These are phyloP conservation scores for Heliopora coerulea DNA, from an alignment of 92 coral and sea anemone species.

Conservation along the genomic window DNA sequence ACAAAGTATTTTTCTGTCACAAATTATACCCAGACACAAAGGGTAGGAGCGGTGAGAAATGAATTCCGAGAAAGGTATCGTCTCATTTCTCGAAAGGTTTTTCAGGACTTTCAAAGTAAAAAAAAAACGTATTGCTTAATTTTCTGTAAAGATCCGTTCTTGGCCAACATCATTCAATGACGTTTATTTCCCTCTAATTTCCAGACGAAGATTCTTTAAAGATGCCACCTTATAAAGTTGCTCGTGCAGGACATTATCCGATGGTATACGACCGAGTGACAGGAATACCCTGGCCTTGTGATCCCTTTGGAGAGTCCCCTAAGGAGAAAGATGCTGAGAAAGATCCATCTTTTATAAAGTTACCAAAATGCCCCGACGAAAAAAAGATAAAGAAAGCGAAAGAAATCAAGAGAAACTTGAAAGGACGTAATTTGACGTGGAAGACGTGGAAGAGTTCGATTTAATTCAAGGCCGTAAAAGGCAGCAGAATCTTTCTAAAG, in stretches of 20 bases:
- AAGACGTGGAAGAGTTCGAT: background rate
- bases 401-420: constrained; percentile 1
- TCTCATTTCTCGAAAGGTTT: no score
- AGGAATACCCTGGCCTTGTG: constrained; percentile 45
- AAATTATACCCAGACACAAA: no score
- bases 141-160: no score
- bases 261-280: constrained; percentile 42
- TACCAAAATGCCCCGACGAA: constrained; percentile 33
- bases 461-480: no score
- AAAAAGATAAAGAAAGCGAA: background rate
- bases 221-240: constrained; percentile 36
- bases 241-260: constrained; percentile 46
- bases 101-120: no score
- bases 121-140: no score
- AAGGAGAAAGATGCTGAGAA: constrained; percentile 38
- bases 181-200: no score
- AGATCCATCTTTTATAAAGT: constrained; percentile 34
- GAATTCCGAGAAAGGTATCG: no score
- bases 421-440: background rate
- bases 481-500: no score
- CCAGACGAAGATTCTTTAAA: constrained; percentile 30
- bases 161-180: no score
- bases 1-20: no score
- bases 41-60: no score
- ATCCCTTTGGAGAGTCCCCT: constrained; percentile 27